phyloP scores from a whole-genome alignment of 2,113 vertebrate species.

The Pterophyllum scalare region DNA sequence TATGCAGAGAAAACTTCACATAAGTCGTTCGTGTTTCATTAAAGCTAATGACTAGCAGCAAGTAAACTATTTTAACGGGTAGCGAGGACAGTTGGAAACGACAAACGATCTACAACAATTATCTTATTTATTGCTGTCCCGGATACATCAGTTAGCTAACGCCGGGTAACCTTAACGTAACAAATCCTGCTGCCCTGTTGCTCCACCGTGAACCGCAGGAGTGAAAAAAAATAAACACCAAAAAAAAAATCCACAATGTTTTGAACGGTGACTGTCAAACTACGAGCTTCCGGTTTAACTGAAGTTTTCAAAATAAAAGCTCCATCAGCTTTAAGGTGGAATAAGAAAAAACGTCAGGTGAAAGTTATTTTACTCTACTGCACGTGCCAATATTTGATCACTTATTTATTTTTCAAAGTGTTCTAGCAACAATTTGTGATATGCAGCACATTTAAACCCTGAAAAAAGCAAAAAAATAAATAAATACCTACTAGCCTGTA shows the following conservation, averaged over 20 bases:
- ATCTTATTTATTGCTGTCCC: not conserved
- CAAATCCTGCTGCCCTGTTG: not conserved
- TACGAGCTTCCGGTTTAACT: conserved; percentile 39
- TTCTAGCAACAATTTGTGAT: not conserved
- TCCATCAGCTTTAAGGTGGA: not conserved
- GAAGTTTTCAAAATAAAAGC: conserved; percentile 59
- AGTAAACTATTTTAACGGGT: not conserved
- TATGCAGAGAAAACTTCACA: not conserved
- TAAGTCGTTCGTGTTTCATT: not conserved
- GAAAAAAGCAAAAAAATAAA: not conserved
- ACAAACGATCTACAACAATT: not conserved
- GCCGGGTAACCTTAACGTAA: not conserved
- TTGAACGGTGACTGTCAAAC: not conserved
- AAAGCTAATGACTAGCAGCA: not conserved
- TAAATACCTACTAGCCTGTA: no score
- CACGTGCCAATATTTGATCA: not conserved
- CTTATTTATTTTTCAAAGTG: not conserved
- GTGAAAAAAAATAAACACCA: not conserved
- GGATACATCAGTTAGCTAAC: not conserved
- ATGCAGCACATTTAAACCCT: not conserved
- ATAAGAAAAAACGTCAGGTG: not conserved
- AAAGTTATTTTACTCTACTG: not conserved
- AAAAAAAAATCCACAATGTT: not conserved
- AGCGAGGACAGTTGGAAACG: not conserved
- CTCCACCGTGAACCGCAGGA: fast-evolving